These are phyloP conservation scores for Synanthedon myopaeformis DNA, from an alignment of 2,888 invertebrate genomes.

Conservation along the genomic window DNA sequence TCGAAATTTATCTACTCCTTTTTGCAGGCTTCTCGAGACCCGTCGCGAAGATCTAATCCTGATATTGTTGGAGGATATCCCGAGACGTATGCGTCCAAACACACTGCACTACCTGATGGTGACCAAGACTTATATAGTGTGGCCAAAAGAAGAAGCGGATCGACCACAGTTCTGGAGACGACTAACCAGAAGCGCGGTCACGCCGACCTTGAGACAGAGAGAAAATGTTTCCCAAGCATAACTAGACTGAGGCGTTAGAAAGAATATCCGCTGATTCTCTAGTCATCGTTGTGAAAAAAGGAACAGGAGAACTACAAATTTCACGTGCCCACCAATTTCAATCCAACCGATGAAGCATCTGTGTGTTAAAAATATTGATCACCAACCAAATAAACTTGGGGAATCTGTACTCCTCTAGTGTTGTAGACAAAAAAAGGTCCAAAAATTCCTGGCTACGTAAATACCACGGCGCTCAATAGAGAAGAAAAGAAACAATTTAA, in stretches of 20 bases:
- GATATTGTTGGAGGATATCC: conserved; percentile 75
- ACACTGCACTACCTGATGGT: conserved; percentile 75
- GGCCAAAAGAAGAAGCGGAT: conserved; percentile 62
- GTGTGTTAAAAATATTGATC: no score
- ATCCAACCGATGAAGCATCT: no score
- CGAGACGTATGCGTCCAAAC: conserved; percentile 69
- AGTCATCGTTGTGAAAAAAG: no score
- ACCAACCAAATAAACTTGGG: no score
- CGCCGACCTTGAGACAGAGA: conserved; percentile 20
- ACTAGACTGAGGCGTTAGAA: neutral
- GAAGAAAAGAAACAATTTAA: no score
- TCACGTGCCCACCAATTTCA: no score
- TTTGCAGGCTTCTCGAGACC: conserved; percentile 69
- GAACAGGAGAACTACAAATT: no score
- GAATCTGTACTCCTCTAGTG: no score
- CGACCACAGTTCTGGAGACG: conserved; percentile 52
- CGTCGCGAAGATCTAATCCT: conserved; percentile 73
- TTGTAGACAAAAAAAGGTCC: no score
- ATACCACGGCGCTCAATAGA: no score
- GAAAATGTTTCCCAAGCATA: conserved; percentile 41
- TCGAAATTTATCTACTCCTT: neutral
- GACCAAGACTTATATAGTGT: conserved; percentile 77
- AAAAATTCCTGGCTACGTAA: no score
- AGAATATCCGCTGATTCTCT: no score
- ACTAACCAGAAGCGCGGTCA: conserved; percentile 41